These are phyloP conservation scores for Eriosoma lanigerum DNA, from an alignment of 1,140 invertebrate species.

Conservation along the genomic window DNA sequence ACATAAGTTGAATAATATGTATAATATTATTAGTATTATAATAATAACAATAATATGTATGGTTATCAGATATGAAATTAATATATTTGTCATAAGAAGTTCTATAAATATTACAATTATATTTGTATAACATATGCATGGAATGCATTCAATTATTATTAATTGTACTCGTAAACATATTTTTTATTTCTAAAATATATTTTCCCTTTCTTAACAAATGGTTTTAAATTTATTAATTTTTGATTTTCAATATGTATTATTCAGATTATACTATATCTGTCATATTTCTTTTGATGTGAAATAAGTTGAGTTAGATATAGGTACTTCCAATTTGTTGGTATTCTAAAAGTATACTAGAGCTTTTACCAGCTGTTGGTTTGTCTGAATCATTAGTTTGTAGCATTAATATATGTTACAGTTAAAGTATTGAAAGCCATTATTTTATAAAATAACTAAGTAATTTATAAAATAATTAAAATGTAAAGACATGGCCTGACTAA, in stretches of 20 bases:
- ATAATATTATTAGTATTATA: too few relatives aligned
- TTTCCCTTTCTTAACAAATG: too few relatives aligned
- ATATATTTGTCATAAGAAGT: neutral
- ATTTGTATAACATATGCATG: neutral
- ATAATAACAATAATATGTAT: too few relatives aligned
- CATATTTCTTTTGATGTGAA: slow-evolving; percentile 5
- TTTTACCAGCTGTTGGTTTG: slow-evolving; percentile 16
- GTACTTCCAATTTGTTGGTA: slow-evolving; percentile 32
- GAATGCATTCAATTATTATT: neutral
- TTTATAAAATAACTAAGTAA: too few relatives aligned
- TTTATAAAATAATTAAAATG: too few relatives aligned
- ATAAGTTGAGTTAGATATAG: slow-evolving; percentile 42
- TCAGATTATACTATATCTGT: slow-evolving; percentile 34
- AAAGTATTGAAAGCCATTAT: too few relatives aligned
- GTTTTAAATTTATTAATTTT: slow-evolving; percentile 17
- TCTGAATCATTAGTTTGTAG: slow-evolving; percentile 23
- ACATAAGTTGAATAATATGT: too few relatives aligned
- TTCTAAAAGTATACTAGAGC: slow-evolving; percentile 23
- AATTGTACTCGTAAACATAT: too few relatives aligned
- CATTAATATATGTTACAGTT: slow-evolving; percentile 35
- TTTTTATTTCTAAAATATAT: too few relatives aligned
- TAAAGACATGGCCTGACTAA: too few relatives aligned
- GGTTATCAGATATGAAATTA: too few relatives aligned
- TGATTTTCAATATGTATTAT: slow-evolving; percentile 35
- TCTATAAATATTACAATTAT: neutral